Base-by-base conservation (phyloP, 2,888 invertebrate genomes). In the Habrosyne pyritoides region DNA sequence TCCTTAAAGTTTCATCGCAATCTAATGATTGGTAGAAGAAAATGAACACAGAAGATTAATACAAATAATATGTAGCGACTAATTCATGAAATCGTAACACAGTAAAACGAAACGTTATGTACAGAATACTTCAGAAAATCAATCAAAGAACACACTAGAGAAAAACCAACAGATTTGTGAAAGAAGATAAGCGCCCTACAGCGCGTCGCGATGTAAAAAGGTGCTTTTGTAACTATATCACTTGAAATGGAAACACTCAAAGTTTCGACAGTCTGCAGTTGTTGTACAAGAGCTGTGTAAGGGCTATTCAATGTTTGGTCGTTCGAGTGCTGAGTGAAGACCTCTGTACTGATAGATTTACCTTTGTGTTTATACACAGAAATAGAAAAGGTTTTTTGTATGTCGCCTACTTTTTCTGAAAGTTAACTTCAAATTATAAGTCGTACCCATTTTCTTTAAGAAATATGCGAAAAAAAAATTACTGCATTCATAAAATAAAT, bases 241-340 rank as follows among this genome's bases (percentile, higher is more conserved):
- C 50, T 50, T 50, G 50, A 30, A 30, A 18, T 50, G 50, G 50
- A 50, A 50, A 50, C 28, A 50, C 50, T 50, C 50, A 5, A 50
- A 50, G 50, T 50, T 50, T 28, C 50, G 5, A 50, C 28, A 50
- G 28, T 50, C 47, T 24, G 12, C 48, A 48, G n/a, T n/a, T n/a
- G n/a, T n/a, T n/a, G n/a, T n/a, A 50, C 28, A 21, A 50, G 4
- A 30, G 18, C 50, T 26, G 26, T 14, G 50, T 50, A 28, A 50
- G 50, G 26, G 30, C 50, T 28, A 50, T 50, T 50, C 28, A 50
- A 30, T 22, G 28, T 30, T 33, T 18, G 18, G 42, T 42, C 10
- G 28, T 28, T 50, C 50, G 10, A 50, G 28, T 28, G 50, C 50
- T 50, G 50, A 50, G 28, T 50, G 50, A 50, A 30, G 28, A 12